Conservation (phyloP, 2,113 vertebrate genomes). For the Rhinoptilus africanus region DNA sequence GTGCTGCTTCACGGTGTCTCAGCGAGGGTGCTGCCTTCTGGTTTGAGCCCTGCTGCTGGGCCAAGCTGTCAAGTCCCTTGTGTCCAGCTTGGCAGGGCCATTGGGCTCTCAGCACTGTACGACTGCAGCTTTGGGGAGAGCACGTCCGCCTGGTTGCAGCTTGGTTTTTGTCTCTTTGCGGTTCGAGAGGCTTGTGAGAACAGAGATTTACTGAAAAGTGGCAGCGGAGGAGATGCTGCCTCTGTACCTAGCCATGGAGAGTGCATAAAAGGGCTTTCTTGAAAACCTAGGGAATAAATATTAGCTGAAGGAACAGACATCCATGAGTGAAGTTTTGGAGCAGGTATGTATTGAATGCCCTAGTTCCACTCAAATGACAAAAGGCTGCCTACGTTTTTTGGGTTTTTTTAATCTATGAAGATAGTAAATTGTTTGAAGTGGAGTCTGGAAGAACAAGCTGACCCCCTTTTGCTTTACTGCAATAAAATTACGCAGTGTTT, state of each 20-base stretch:
- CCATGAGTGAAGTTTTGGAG: not conserved
- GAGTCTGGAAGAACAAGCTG: conserved; percentile 13
- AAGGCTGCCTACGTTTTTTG: not conserved
- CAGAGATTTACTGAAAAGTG: not conserved
- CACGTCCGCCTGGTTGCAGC: not conserved
- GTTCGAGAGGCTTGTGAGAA: accelerated
- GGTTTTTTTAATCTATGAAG: not conserved
- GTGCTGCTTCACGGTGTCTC: not conserved
- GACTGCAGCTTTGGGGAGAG: accelerated
- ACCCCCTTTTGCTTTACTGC: conserved; percentile 25
- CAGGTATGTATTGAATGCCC: not conserved
- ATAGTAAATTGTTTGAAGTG: not conserved
- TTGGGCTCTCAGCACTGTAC: accelerated
- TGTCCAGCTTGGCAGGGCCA: not conserved
- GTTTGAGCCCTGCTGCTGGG: not conserved
- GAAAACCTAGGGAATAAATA: not conserved
- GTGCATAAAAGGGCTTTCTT: not conserved
- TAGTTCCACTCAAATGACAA: not conserved
- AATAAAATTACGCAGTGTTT: not conserved
- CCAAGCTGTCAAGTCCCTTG: accelerated
- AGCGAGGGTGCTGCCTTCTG: not conserved
- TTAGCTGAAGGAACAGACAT: not conserved
- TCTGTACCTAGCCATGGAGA: not conserved
- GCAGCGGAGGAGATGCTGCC: not conserved
- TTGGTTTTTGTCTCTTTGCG: accelerated